A percentile compares a stretch with the other conserved stretches of the same genome.
phyloP scores from a whole-genome alignment of 2,888 invertebrate species.

The Marasmarcha lunaedactyla region DNA sequence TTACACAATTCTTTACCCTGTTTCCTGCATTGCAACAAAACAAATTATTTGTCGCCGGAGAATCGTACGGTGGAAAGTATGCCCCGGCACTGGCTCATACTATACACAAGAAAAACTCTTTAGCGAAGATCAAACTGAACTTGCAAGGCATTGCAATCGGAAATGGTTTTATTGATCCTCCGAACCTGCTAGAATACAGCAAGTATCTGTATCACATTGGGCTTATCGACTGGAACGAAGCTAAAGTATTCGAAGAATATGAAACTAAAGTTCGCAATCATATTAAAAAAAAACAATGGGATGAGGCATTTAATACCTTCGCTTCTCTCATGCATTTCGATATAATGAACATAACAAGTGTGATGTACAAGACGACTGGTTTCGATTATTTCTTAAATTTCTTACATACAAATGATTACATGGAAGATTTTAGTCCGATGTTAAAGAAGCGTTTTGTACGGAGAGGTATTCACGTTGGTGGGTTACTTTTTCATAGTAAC shows the following conservation, averaged over 20 bases:
- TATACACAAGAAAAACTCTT: slow-evolving; percentile 75
- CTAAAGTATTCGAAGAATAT: slow-evolving; percentile 68
- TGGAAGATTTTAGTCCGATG: slow-evolving; percentile 71
- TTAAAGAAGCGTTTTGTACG: slow-evolving; percentile 74
- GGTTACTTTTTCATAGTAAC: slow-evolving; percentile 75
- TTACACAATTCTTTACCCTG: slow-evolving; percentile 85
- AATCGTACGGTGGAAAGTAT: slow-evolving; percentile 87
- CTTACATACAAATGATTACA: slow-evolving; percentile 71
- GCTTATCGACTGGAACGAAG: slow-evolving; percentile 74
- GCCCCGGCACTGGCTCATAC: slow-evolving; percentile 82
- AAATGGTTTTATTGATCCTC: slow-evolving; percentile 84
- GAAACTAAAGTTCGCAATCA: slow-evolving; percentile 70
- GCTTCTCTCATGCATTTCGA: slow-evolving; percentile 80
- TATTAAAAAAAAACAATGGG: slow-evolving; percentile 74
- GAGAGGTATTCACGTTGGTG: slow-evolving; percentile 87
- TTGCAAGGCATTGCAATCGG: slow-evolving; percentile 80
- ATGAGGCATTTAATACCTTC: slow-evolving; percentile 78
- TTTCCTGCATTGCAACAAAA: slow-evolving; percentile 81
- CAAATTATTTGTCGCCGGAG: slow-evolving; percentile 89
- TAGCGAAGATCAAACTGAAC: slow-evolving; percentile 76
- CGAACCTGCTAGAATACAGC: slow-evolving; percentile 80
- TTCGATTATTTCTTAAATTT: slow-evolving; percentile 83
- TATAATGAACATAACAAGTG: slow-evolving; percentile 64
- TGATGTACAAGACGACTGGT: slow-evolving; percentile 81
- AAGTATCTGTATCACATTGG: slow-evolving; percentile 86